Base-by-base conservation (phyloP, 2,888 invertebrate genomes). In the Callyntrura guangdongensis region DNA sequence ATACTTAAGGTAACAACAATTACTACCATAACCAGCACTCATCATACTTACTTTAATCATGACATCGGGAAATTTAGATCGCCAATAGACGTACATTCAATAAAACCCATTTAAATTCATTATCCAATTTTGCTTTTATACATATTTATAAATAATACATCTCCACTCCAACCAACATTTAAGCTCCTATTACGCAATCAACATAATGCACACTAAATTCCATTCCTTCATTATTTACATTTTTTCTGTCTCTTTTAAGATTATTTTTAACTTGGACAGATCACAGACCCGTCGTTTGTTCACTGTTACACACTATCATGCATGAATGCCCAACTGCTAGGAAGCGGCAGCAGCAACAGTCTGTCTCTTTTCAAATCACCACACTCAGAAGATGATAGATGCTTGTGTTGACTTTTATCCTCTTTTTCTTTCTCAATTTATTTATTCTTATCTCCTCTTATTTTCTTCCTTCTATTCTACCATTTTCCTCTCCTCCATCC, bases 61-160 rank as follows among this genome's bases (percentile, higher is more conserved):
- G 94, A 97, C 97, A 94, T 98, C 98, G n/a, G 98, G 97, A 95
- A 97, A 97, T 96, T 98, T 98, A 94, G 97, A 97, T 94, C 98
- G 97, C 98, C 98, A 98, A 96, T 97, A 98, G 95, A 97, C 96
- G 91, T 98, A 96, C 94, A 98, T 98, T 95, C 95, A 98, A 89
- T 17, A 45, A 72, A 17, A 45, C n/a, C 12, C 22, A 77, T 56
- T 36, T 67, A 84, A 25, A 67, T 11, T 11, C 22, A 67, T 67
- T 11, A 67, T 67, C 59, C 14, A 59, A 59, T n/a, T n/a, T 59
- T 59, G 17, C 67, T 64, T 83, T 67, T n/a, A 84, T 59, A 69
- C 22, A 69, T 36, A 59, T 49, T 47, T 6, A 61, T n/a, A n/a
- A 22, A 64, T 79, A n/a, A 49, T 25, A 11, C 56, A 27, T 79